A percentile compares a stretch with the other conserved stretches of the same genome.
These are phyloP conservation scores for Amaurobius ferox DNA, from an alignment of 2,888 invertebrate species.

Conservation along the genomic window DNA sequence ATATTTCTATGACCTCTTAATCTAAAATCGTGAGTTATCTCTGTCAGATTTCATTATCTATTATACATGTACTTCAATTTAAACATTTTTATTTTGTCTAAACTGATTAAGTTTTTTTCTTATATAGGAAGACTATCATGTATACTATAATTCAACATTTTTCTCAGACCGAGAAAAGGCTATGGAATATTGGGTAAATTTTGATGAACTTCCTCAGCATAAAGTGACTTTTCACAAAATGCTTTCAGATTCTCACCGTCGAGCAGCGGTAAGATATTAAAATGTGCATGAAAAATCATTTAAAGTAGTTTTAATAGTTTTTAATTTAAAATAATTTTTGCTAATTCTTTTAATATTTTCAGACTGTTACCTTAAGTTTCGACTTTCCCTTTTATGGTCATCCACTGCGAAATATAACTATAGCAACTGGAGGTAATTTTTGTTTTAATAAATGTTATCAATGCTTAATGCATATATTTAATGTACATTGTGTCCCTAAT, in stretches of 20 bases:
- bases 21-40: too few relatives aligned
- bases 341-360: constrained; percentile 15
- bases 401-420: constrained; percentile 89
- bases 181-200: constrained; percentile 85
- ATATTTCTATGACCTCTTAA: too few relatives aligned
- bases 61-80: neutral
- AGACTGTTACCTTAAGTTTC: constrained; percentile 87
- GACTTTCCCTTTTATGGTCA: constrained; percentile 98
- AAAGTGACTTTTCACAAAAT: constrained; percentile 83
- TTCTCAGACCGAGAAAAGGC: constrained; percentile 81
- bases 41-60: neutral
- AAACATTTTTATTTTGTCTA: neutral
- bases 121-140: constrained; percentile 83
- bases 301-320: neutral
- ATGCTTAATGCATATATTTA: too few relatives aligned
- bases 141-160: constrained; percentile 88
- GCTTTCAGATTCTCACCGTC: constrained; percentile 88
- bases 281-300: neutral
- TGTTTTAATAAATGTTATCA: too few relatives aligned
- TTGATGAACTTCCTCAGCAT: constrained; percentile 80
- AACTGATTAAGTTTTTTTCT: neutral
- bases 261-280: constrained; percentile 85
- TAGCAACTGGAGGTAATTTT: constrained; percentile 89
- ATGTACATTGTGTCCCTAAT: too few relatives aligned
- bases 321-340: neutral